Evolutionary conservation across 2,797 vertebrate species (phyloP), one percentile per base, ranked within the genome.

Genomic region (Melanotaenia maccullochi): DNA sequence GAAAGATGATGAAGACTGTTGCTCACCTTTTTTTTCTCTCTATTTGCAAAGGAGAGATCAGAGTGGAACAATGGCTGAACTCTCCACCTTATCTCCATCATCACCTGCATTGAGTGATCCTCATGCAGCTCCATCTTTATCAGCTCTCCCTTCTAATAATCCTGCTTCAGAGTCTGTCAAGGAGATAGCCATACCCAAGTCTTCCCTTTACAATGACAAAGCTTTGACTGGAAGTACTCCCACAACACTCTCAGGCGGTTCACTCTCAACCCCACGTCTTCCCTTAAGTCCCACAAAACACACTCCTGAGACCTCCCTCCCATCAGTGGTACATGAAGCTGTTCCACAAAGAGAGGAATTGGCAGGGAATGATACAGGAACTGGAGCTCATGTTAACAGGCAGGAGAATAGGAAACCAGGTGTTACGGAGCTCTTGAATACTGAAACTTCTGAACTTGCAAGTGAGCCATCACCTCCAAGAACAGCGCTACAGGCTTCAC

Each of bases 21-120:
- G 32, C 7, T 14, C 3, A 42, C 11, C 11, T 42, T 36, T 73
- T 69, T 62, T 80, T 18, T 68, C 7, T 86, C 1, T 77, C 0
- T 18, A 16, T 82, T 68, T 83, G 0, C 70, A 24, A 85, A 90
- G 88, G 81, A 86, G 79, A 70, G 69, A 73, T 69, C 49, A 74
- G 79, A 82, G 84, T 67, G 90, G 74, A 86, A 88, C 76, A 63
- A 95, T 95, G 95, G 93, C 95, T 14, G 94, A 95, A 78, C 85
- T 95, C 62, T 92, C 90, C 49, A 82, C 93, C 65, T 76, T 94
- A 30, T 91, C 89, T 65, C 85, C 92, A 22, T 93, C 94, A 11
- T 79, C 93, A 49, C 85, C 94, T 54, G 80, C 85, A 5, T 70
- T 93, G 79, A 84, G 79, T 3, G 94, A 95, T 22, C 83, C 91